Evolutionary conservation across 2,888 invertebrate genomes (phyloP), one percentile per base, ranked within the genome.

Genomic region (Epirrita christyi): DNA sequence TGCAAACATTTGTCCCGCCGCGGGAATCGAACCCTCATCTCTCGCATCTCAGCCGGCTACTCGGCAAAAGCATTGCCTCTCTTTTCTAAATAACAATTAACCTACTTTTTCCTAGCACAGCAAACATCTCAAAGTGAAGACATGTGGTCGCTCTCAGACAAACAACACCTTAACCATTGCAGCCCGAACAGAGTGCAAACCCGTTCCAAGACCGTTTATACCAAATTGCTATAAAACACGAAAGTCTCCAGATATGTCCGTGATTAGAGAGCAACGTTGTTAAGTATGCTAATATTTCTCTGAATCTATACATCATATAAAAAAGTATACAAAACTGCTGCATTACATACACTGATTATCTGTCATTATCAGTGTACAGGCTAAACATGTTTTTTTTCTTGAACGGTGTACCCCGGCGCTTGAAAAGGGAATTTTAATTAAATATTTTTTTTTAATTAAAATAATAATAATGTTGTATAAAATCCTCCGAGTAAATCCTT

Each of bases 251-350:
- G 45, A 59, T 60, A 63, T 68, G 52, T 63, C 27, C 55, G 29
- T 59, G 52, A 54, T 60, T 67, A 67, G 42, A 59, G 63, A 75
- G 75, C 67, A 74, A 73, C 68, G 64, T 72, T 72, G 73, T 80
- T 79, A 21, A 21, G 21, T 21, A 80, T 75, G 73, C 70, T 78
- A 78, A 75, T 73, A 50, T 58, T 73, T 75, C 68, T 59, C 53
- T 69, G 70, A 67, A 68, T 62, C 64, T 67, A 76, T 80, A 70
- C 68, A 71, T 71, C 10, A 34, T 37, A 47, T 29, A 29, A 29
- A 41, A n/a, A n/a, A n/a, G n/a, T 5, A 14, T 13, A 14, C 5
- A 9, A 28, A 45, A 6, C n/a, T 9, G 40, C 21, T 15, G 11
- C 6, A 11, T n/a, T n/a, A n/a, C 21, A 21, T 21, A 21, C 21